Base-by-base conservation (phyloP, 2,888 invertebrate genomes). In the Merodon equestris region DNA sequence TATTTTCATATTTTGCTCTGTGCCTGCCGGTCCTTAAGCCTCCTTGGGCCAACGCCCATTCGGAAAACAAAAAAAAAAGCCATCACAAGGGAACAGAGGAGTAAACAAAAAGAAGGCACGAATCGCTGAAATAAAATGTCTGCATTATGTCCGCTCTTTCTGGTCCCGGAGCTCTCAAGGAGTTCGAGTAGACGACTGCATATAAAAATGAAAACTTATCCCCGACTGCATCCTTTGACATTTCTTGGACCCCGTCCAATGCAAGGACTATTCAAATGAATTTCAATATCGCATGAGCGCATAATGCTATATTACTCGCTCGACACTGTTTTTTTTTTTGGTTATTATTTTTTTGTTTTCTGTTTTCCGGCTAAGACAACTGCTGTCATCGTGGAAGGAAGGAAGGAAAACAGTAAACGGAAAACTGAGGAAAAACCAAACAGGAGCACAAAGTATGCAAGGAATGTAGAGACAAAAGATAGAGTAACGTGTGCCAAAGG, bases 61-160 rank as follows among this genome's bases (percentile, higher is more conserved):
- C 27, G 2, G 27, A 7, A 7, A n/a, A n/a, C n/a, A n/a, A 2
- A 27, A 27, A 7, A 7, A 27, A 7, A 2, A 27, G 27, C 27
- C 27, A 2, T 27, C 27, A 27, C 27, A 27, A 27, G 27, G 27
- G 27, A 27, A 27, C 7, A 27, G 27, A 4, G 7, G 7, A 2
- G 27, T 27, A 27, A 4, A 27, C 27, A 27, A 27, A 4, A 27
- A 27, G 27, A 27, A 27, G 27, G 7, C 2, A 27, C 68, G 74
- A 79, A 79, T 70, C 64, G 60, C 68, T 63, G 51, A 79, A 79
- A 79, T 73, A 79, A 74, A 79, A 70, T 79, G 79, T 73, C 73
- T 74, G 79, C 79, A 79, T 70, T 73, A 74, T 74, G 70, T 64
- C 70, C 70, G 48, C 72, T 61, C 34, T 34, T 44, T 61, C 72